Evolutionary conservation across 2,888 invertebrate species (phyloP).

Genomic region (Rotaria magnacalcarata): DNA sequence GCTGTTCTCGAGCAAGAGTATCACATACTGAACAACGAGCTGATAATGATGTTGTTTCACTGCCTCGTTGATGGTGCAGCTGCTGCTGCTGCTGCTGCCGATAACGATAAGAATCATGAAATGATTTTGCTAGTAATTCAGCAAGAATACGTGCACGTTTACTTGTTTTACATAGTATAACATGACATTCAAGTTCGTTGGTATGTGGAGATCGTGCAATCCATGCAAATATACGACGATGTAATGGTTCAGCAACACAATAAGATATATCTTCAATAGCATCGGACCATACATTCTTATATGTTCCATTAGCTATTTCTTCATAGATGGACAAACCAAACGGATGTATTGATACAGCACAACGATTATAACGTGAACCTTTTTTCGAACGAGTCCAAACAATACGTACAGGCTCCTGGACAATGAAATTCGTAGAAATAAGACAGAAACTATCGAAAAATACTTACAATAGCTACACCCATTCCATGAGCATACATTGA

Average conservation of each 20-base stretch:
- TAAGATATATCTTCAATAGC: constrained; percentile 27
- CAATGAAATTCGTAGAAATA: not conserved
- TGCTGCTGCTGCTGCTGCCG: not conserved
- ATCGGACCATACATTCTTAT: constrained; percentile 27
- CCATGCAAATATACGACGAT: constrained; percentile 24
- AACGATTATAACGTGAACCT: constrained; percentile 34
- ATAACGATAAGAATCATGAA: constrained; percentile 26
- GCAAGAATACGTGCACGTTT: not conserved
- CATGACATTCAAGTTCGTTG: constrained; percentile 23
- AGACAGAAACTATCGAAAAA: too few relatives aligned
- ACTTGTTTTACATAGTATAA: constrained; percentile 18
- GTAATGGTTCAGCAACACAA: constrained; percentile 35
- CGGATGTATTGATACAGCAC: constrained; percentile 19
- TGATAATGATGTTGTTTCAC: not conserved
- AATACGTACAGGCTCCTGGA: constrained; percentile 15
- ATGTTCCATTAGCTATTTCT: constrained; percentile 33
- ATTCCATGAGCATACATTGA: constrained; percentile 24
- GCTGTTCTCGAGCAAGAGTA: not conserved
- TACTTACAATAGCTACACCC: constrained; percentile 27
- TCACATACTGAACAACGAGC: constrained; percentile 25
- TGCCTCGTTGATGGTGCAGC: not conserved
- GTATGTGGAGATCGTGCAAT: constrained; percentile 7
- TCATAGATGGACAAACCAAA: constrained; percentile 23
- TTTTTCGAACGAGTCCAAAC: constrained; percentile 10
- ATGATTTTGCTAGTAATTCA: constrained; percentile 25